Conservation (phyloP, 2,888 invertebrate species). For the Pyrrhia umbra region DNA sequence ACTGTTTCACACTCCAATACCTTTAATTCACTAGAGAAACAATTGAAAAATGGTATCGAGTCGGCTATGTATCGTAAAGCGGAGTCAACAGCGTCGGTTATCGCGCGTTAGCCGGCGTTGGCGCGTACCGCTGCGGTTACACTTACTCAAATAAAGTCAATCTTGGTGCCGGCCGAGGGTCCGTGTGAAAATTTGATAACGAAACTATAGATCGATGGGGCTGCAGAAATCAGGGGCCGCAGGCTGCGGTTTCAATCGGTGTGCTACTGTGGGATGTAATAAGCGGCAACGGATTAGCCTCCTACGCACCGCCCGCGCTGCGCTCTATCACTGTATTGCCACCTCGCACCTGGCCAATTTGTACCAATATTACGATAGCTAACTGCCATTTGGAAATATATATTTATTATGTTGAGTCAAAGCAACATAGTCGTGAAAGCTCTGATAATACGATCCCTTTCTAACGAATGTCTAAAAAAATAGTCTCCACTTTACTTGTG, state of each 20-base stretch:
- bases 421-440: background rate
- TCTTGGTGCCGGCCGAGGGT: slow-evolving; percentile 82
- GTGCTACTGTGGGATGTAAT: slow-evolving; percentile 89
- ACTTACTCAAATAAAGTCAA: slow-evolving; percentile 90
- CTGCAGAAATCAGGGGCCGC: slow-evolving; percentile 85
- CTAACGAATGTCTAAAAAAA: no score
- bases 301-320: slow-evolving; percentile 60
- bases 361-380: slow-evolving; percentile 12
- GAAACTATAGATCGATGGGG: slow-evolving; percentile 88
- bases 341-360: slow-evolving; percentile 49
- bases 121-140: slow-evolving; percentile 85
- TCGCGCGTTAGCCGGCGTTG: slow-evolving; percentile 64
- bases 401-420: background rate
- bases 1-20: slow-evolving; percentile 81
- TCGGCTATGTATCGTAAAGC: slow-evolving; percentile 76
- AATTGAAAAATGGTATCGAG: slow-evolving; percentile 68
- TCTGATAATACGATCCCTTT: no score
- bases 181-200: slow-evolving; percentile 90
- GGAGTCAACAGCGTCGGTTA: slow-evolving; percentile 68
- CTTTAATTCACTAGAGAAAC: slow-evolving; percentile 66
- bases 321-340: slow-evolving; percentile 14
- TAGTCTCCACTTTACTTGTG: no score
- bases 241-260: slow-evolving; percentile 87
- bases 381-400: background rate
- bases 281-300: slow-evolving; percentile 83